phyloP scores from a whole-genome alignment of 1,140 invertebrate genomes.

The Prorops nasuta region DNA sequence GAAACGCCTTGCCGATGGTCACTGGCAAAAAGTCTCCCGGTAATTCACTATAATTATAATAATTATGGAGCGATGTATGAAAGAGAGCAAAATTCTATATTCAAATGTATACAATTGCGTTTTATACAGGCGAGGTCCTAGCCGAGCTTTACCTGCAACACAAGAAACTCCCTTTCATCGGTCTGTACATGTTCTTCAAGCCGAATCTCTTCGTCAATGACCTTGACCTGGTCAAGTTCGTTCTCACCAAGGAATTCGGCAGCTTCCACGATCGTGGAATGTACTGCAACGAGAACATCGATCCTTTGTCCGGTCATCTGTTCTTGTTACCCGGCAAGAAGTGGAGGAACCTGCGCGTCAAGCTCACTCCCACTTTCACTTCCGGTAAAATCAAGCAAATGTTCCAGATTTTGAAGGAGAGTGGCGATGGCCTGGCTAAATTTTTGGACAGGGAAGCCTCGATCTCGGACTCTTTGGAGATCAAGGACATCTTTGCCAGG shows the following conservation, averaged over 20 bases:
- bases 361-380: slow-evolving; percentile 61
- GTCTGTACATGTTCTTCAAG: slow-evolving; percentile 54
- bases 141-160: slow-evolving; percentile 16
- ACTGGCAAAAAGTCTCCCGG: slow-evolving; percentile 22
- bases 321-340: slow-evolving; percentile 49
- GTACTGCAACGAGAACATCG: slow-evolving; percentile 52
- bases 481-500: slow-evolving; percentile 56
- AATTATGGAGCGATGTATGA: background rate
- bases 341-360: slow-evolving; percentile 57
- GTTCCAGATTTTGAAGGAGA: slow-evolving; percentile 52
- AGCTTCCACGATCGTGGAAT: slow-evolving; percentile 53
- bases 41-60: slow-evolving; percentile 9
- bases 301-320: slow-evolving; percentile 58
- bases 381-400: slow-evolving; percentile 61
- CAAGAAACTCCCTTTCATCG: slow-evolving; percentile 28
- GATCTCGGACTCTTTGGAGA: slow-evolving; percentile 27
- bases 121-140: slow-evolving; percentile 21
- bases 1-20: slow-evolving; percentile 52
- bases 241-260: slow-evolving; percentile 55
- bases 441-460: slow-evolving; percentile 26
- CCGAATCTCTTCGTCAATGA: slow-evolving; percentile 54
- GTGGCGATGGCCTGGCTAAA: slow-evolving; percentile 41
- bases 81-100: background rate
- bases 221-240: slow-evolving; percentile 51
- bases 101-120: background rate